These are phyloP conservation scores for Oncorhynchus clarkii DNA, from an alignment of 2,113 vertebrate species.

Conservation along the genomic window DNA sequence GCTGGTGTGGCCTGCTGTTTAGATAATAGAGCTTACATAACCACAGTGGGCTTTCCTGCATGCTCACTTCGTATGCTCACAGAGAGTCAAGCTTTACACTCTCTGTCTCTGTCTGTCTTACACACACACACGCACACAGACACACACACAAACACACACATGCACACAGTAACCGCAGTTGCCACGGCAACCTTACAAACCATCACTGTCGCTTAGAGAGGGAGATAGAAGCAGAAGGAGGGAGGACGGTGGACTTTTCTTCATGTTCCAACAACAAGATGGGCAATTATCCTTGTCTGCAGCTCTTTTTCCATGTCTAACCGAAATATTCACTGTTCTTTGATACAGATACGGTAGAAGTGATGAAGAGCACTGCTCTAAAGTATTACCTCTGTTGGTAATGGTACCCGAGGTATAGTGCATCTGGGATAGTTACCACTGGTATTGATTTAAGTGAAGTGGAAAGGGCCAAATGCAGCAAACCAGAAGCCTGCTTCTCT, in stretches of 20 bases:
- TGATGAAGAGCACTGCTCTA: background rate
- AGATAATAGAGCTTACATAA: constrained; percentile 51
- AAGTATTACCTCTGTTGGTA: background rate
- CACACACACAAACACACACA: background rate
- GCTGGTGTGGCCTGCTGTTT: constrained; percentile 28
- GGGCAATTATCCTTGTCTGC: background rate
- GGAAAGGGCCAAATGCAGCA: background rate
- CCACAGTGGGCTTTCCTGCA: constrained; percentile 50
- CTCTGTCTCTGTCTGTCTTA: background rate
- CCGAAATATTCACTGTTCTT: background rate
- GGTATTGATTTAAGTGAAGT: background rate
- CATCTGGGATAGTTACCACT: background rate
- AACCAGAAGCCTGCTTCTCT: background rate
- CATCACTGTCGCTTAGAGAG: constrained; percentile 29
- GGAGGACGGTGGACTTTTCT: constrained; percentile 1
- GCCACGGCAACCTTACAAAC: constrained; percentile 55
- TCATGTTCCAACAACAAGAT: background rate
- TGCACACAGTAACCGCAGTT: constrained; percentile 37
- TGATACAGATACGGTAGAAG: background rate
- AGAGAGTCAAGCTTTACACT: constrained; percentile 1
- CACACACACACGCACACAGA: background rate
- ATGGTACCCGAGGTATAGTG: background rate
- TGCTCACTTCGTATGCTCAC: constrained; percentile 31
- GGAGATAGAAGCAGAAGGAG: constrained; percentile 1
- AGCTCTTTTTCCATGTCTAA: background rate